phyloP scores from a whole-genome alignment of 2,113 vertebrate genomes.

The Sceloporus undulatus region DNA sequence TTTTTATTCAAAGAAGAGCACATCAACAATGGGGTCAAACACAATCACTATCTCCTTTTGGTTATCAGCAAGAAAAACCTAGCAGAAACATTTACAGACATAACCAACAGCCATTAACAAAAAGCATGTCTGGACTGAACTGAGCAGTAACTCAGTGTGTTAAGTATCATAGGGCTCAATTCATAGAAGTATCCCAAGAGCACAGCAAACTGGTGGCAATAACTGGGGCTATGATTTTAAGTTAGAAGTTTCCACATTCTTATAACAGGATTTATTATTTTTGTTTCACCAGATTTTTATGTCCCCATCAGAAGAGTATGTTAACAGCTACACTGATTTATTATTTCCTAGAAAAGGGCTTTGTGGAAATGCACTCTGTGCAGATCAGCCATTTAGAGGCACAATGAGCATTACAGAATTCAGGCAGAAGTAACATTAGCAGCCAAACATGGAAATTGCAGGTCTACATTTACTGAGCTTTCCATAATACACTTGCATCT shows the following conservation, averaged over 20 bases:
- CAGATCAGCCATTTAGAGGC: background rate
- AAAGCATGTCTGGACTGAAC: background rate
- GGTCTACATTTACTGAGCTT: slow-evolving; percentile 61
- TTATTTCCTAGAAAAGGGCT: background rate
- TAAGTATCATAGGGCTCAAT: background rate
- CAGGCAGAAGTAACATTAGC: background rate
- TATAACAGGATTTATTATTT: background rate
- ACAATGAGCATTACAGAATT: slow-evolving; percentile 1
- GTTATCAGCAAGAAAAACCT: background rate
- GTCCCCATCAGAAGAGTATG: background rate
- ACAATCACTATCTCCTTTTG: background rate
- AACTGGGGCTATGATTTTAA: background rate
- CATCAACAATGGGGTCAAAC: background rate
- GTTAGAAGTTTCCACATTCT: background rate
- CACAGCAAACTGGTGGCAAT: background rate
- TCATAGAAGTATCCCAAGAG: background rate
- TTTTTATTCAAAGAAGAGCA: slow-evolving; percentile 7
- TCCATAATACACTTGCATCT: slow-evolving; percentile 36
- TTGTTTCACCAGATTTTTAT: background rate
- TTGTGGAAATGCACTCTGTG: background rate
- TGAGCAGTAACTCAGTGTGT: background rate
- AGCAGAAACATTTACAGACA: background rate
- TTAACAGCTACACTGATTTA: background rate
- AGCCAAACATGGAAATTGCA: slow-evolving; percentile 35
- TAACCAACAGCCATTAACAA: background rate